Conservation (phyloP, 2,797 vertebrate genomes). For the Sparus aurata region DNA sequence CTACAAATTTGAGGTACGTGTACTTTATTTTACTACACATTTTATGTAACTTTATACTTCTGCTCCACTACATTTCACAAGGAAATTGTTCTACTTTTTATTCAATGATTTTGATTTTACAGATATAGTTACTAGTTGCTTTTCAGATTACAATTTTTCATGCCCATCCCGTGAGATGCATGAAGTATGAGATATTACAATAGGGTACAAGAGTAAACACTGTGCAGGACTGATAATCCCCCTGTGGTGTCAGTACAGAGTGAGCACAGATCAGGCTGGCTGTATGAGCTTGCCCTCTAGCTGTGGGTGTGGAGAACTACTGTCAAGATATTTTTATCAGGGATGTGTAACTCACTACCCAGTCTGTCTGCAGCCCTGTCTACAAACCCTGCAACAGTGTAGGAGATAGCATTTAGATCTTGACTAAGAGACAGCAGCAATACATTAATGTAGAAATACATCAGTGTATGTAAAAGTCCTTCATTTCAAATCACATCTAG, state of each 20-base stretch:
- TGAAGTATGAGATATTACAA: not conserved
- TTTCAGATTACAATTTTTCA: not conserved
- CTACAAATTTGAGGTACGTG: not conserved
- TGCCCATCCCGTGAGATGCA: no score
- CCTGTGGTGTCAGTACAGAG: not conserved
- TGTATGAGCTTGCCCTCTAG: conserved; percentile 66
- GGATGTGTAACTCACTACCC: conserved; percentile 39
- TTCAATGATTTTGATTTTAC: not conserved
- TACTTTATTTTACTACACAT: not conserved
- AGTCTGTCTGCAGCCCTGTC: conserved; percentile 37
- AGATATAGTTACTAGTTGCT: not conserved
- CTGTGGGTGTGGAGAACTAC: conserved; percentile 20
- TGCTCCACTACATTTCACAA: not conserved
- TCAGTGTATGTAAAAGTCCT: not conserved
- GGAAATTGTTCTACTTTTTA: not conserved
- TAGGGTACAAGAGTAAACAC: not conserved
- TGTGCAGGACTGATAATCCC: not conserved
- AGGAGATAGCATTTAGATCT: not conserved
- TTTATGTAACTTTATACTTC: not conserved
- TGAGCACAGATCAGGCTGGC: conserved; percentile 1
- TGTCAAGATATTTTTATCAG: conserved; percentile 38
- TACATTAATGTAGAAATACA: not conserved
- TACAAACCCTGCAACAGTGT: conserved; percentile 1
- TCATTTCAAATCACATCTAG: not conserved
- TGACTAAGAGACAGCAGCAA: not conserved